Evolutionary conservation across 2,888 invertebrate species (phyloP).

Genomic region (Zygaena filipendulae): DNA sequence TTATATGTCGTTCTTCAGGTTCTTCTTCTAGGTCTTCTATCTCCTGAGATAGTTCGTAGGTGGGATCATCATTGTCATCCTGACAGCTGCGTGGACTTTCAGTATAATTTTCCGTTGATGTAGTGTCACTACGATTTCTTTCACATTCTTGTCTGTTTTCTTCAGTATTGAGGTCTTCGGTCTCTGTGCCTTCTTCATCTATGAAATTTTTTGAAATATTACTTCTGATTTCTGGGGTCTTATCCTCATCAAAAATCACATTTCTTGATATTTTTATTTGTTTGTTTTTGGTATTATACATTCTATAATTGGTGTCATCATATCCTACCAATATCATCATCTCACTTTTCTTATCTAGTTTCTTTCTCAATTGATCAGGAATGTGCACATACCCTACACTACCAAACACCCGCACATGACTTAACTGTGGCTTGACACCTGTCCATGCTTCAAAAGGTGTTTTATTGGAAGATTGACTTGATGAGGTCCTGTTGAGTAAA

Average conservation of each 20-base stretch:
- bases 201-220: conserved; percentile 13
- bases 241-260: conserved; percentile 21
- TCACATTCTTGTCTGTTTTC: too few species aligned
- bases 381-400: conserved; percentile 15
- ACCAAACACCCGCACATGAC: conserved; percentile 17
- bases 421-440: conserved; percentile 10
- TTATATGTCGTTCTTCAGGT: too few species aligned
- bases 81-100: conserved; percentile 14
- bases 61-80: conserved; percentile 11
- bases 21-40: conserved; percentile 6
- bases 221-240: conserved; percentile 9
- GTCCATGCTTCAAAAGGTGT: conserved; percentile 21
- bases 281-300: conserved; percentile 18
- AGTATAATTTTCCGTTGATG: conserved; percentile 10
- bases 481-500: conserved; percentile 22
- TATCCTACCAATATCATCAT: conserved; percentile 21
- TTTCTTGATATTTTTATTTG: conserved; percentile 17
- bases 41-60: conserved; percentile 19
- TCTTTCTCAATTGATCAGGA: conserved; percentile 14
- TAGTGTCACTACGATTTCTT: conserved; percentile 3
- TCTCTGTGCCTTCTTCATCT: conserved; percentile 5
- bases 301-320: conserved; percentile 23
- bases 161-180: not conserved
- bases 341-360: conserved; percentile 11
- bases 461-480: conserved; percentile 12